phyloP scores from a whole-genome alignment of 2,113 vertebrate species.

The Ptyas mucosa region DNA sequence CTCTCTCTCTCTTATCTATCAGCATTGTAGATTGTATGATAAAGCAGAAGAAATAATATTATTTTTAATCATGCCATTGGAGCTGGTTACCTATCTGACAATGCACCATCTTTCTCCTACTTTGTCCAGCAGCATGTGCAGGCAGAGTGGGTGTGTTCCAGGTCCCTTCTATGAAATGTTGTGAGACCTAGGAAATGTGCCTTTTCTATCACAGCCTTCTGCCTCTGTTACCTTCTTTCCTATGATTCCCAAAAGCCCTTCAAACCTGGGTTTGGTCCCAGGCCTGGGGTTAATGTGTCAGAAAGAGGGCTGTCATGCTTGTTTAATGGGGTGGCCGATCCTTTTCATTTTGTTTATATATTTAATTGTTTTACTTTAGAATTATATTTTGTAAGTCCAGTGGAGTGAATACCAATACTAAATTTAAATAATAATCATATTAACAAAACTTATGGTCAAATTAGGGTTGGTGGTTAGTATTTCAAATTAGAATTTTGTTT shows the following conservation, averaged over 20 bases:
- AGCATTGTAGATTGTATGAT: background rate
- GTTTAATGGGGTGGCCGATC: background rate
- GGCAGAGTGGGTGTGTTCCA: background rate
- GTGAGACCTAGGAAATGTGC: background rate
- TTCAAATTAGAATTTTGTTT: background rate
- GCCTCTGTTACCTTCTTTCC: background rate
- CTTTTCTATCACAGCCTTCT: background rate
- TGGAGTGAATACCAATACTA: background rate
- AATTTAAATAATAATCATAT: background rate
- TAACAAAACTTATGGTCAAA: background rate
- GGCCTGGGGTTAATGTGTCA: background rate
- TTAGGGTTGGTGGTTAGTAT: background rate
- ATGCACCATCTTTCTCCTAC: background rate
- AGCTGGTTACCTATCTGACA: background rate
- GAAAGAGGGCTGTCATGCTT: background rate
- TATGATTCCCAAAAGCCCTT: background rate
- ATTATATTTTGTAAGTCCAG: background rate
- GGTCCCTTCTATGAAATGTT: background rate
- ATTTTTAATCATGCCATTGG: background rate
- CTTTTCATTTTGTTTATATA: background rate
- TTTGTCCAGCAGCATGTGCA: background rate
- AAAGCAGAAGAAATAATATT: background rate
- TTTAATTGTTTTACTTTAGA: background rate
- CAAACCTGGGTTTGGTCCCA: background rate
- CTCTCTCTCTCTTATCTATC: background rate